Conservation (phyloP, 2,797 vertebrate species). For the Cetoscarus ocellatus region DNA sequence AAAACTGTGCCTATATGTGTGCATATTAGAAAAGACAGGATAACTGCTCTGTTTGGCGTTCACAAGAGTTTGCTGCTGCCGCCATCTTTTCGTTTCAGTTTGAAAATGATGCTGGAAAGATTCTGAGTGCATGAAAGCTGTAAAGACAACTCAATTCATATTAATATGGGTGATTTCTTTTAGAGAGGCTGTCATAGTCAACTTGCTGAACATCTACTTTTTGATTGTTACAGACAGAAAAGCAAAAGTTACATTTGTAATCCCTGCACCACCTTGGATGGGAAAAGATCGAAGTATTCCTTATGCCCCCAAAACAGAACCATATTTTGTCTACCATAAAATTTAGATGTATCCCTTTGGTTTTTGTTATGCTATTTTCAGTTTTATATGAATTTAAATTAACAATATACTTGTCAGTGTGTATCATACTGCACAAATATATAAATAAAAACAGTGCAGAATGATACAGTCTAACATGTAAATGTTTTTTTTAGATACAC, state of each 20-base stretch:
- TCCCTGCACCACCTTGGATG: too few species aligned
- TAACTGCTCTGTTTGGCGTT: constrained; percentile 42
- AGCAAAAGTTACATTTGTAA: constrained; percentile 71
- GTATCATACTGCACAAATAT: too few species aligned
- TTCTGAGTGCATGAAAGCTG: constrained; percentile 55
- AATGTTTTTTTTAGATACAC: too few species aligned
- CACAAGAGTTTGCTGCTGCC: constrained; percentile 17
- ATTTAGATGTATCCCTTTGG: too few species aligned
- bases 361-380: too few species aligned
- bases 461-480: too few species aligned
- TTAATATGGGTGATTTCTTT: constrained; percentile 52
- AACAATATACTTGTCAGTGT: too few species aligned
- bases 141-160: constrained; percentile 65
- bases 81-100: constrained; percentile 30
- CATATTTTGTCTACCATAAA: too few species aligned
- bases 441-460: too few species aligned
- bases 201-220: constrained; percentile 64
- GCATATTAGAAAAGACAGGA: constrained; percentile 36
- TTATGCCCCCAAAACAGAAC: too few species aligned
- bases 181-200: constrained; percentile 62
- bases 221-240: constrained; percentile 63
- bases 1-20: constrained; percentile 37
- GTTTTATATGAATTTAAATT: too few species aligned
- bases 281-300: too few species aligned
- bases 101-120: constrained; percentile 53